phyloP scores from a whole-genome alignment of 2,113 vertebrate species.

The Lonchura striata region DNA sequence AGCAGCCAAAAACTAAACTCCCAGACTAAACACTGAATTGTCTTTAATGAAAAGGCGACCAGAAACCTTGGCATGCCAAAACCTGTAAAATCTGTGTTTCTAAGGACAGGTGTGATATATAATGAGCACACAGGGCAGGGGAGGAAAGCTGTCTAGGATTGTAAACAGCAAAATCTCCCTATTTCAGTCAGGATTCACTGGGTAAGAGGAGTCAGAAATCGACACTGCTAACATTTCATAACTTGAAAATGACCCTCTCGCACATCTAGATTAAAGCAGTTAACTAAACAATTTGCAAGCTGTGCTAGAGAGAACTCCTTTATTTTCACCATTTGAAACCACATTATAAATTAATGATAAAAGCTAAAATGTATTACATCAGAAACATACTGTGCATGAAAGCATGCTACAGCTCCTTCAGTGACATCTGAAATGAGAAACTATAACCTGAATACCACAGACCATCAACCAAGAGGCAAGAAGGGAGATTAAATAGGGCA shows the following conservation, averaged over 20 bases:
- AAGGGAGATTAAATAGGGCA: neutral
- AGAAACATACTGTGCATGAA: neutral
- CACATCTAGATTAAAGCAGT: neutral
- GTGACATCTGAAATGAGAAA: conserved; percentile 36
- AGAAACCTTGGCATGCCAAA: neutral
- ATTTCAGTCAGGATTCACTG: neutral
- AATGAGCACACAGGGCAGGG: no score
- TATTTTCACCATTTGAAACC: neutral
- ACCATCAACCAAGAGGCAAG: neutral
- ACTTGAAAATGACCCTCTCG: neutral
- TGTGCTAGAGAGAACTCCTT: neutral
- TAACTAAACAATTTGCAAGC: neutral
- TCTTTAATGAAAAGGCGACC: neutral
- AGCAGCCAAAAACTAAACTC: neutral
- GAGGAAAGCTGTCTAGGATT: neutral
- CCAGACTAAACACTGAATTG: neutral
- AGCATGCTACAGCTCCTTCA: neutral
- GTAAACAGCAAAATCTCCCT: neutral
- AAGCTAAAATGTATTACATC: neutral
- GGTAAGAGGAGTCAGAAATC: neutral
- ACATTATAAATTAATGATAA: neutral
- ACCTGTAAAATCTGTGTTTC: neutral
- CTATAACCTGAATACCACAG: conserved; percentile 7
- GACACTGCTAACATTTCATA: neutral
- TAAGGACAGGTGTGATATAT: neutral